Evolutionary conservation across 2,888 invertebrate genomes (phyloP), one percentile per base, ranked within the genome.

Genomic region (Clepsis dumicolana): DNA sequence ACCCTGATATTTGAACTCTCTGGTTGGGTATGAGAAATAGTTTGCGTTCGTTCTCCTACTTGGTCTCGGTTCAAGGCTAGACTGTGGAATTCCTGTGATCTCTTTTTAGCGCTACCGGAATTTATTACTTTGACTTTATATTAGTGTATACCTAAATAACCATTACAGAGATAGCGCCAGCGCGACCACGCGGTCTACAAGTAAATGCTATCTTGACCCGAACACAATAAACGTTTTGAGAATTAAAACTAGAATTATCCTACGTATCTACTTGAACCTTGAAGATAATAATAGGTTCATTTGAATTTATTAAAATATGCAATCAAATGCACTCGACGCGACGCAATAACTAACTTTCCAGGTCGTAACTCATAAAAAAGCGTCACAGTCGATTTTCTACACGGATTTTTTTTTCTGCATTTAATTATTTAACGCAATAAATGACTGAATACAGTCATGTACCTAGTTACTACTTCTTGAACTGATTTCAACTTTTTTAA

Each of bases 61-160:
- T 12, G 4, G 32, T 48, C 44, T 54, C 14, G 52, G 65, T 76
- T 79, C 80, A 84, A 82, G 83, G 79, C 74, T 77, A 69, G 63
- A 66, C 72, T 72, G 70, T 73, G 75, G 75, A 80, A 80, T 81
- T 79, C 72, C 72, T 72, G 63, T 74, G 76, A 75, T 77, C 77
- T 79, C 77, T 79, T 80, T 82, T 79, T 80, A 79, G 77, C 72
- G 69, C 64, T 54, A 62, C 64, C 68, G 60, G 71, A 71, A 71
- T 76, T 80, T 76, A 80, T 69, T 71, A 75, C 65, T 75, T 74
- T 70, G 65, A 21, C 50, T 50, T 25, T 56, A 63, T 57, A 62
- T 66, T 54, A 56, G 53, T 16, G 32, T 12, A 48, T 21, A n/a
- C n/a, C n/a, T n/a, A n/a, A 8, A 35, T 41, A 54, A 10, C 16